phyloP scores from a whole-genome alignment of 2,888 invertebrate genomes.

The Brachylomia viminalis region DNA sequence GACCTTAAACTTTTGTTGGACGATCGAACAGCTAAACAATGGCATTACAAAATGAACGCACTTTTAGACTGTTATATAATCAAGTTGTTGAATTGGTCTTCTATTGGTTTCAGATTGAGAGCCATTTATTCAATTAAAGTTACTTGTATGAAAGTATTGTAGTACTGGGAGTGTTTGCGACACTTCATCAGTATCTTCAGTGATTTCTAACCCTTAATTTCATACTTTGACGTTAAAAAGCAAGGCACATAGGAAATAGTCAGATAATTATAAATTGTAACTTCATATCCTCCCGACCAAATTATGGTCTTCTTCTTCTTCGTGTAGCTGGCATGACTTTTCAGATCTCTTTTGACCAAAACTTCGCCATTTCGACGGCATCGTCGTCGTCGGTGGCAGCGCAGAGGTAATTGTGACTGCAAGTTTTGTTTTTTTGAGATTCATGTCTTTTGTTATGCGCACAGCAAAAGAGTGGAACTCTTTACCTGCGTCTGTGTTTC shows the following conservation, averaged over 20 bases:
- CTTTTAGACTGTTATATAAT: conserved; percentile 33
- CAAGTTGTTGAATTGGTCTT: neutral
- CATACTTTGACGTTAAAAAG: neutral
- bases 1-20: conserved; percentile 55
- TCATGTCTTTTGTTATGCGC: too few species aligned
- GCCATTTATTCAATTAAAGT: too few species aligned
- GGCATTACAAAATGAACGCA: conserved; percentile 12
- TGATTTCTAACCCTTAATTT: neutral
- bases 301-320: neutral
- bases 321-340: neutral
- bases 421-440: too few species aligned
- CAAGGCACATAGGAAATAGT: too few species aligned
- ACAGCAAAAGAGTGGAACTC: too few species aligned
- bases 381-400: neutral
- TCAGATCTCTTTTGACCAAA: neutral
- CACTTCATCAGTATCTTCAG: neutral
- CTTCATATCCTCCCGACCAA: neutral
- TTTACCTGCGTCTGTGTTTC: too few species aligned
- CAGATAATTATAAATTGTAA: neutral
- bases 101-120: neutral
- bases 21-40: conserved; percentile 44
- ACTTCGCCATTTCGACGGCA: neutral
- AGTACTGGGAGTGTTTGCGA: neutral
- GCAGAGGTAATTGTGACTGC: neutral
- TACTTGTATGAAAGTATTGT: too few species aligned